Conservation (phyloP, 2,888 invertebrate genomes). For the Macaria liturata region DNA sequence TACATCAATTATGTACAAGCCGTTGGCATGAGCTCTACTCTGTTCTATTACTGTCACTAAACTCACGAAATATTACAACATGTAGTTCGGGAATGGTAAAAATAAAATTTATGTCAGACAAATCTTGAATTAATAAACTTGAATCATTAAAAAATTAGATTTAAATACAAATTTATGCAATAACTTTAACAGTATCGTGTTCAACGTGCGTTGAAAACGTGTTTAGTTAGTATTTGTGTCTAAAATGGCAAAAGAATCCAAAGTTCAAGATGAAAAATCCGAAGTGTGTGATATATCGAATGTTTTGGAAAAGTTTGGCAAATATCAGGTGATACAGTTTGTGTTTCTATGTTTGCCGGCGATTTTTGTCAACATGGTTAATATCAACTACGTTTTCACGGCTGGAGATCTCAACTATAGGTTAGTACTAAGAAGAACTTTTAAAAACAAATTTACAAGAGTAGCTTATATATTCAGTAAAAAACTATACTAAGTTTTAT, state of each 20-base stretch:
- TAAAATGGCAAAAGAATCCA: slow-evolving; percentile 7
- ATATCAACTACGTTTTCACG: slow-evolving; percentile 68
- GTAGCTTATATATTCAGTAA: too few species aligned
- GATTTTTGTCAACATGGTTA: slow-evolving; percentile 57
- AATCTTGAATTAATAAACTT: too few species aligned
- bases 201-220: neutral
- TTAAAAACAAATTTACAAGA: too few species aligned
- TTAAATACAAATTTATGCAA: too few species aligned
- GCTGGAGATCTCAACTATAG: slow-evolving; percentile 63
- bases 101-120: too few species aligned
- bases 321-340: slow-evolving; percentile 66
- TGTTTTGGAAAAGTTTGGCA: slow-evolving; percentile 66
- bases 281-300: slow-evolving; percentile 45
- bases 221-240: neutral
- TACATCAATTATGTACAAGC: neutral
- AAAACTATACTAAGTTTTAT: too few species aligned
- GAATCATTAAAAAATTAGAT: too few species aligned
- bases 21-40: neutral
- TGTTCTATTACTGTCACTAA: neutral
- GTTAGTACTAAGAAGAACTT: slow-evolving; percentile 39
- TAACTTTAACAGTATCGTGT: neutral
- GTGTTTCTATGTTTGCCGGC: slow-evolving; percentile 53
- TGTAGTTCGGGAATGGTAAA: too few species aligned
- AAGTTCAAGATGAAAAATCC: slow-evolving; percentile 2
- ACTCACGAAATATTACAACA: neutral